Percentiles rank a stretch among this genome's conserved stretches.
These are phyloP conservation scores for Carterocephalus palaemon DNA, from an alignment of 2,888 invertebrate species.

Conservation along the genomic window DNA sequence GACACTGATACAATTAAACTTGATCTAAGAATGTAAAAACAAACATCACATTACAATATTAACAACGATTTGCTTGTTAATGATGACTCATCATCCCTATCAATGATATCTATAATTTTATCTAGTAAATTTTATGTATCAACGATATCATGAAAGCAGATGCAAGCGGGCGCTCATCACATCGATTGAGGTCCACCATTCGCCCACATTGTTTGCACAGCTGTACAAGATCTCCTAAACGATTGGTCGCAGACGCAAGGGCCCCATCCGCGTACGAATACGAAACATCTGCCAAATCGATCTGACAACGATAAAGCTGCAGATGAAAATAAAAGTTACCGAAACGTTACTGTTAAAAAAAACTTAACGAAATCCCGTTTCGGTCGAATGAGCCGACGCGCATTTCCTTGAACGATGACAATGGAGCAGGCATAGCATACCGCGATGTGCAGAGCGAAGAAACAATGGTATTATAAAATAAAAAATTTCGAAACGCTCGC, in stretches of 20 bases:
- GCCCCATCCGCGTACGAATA: slow-evolving; percentile 10
- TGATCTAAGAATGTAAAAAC: too few relatives aligned
- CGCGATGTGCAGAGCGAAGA: slow-evolving; percentile 29
- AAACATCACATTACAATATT: not conserved
- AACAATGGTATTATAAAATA: slow-evolving; percentile 45
- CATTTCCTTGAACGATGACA: slow-evolving; percentile 33
- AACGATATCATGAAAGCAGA: slow-evolving; percentile 1
- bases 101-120: too few relatives aligned
- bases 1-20: too few relatives aligned
- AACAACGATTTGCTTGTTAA: too few relatives aligned
- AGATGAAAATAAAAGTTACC: slow-evolving; percentile 31
- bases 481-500: slow-evolving; percentile 36
- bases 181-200: slow-evolving; percentile 1
- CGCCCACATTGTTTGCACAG: slow-evolving; percentile 28
- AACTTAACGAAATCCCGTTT: slow-evolving; percentile 12
- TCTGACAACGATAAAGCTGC: slow-evolving; percentile 34
- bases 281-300: slow-evolving; percentile 35
- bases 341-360: slow-evolving; percentile 5
- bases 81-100: too few relatives aligned
- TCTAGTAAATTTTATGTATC: too few relatives aligned
- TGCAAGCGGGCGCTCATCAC: slow-evolving; percentile 11
- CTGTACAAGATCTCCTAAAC: slow-evolving; percentile 26
- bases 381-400: slow-evolving; percentile 24
- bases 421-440: slow-evolving; percentile 32
- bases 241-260: slow-evolving; percentile 30